Base-by-base conservation (phyloP, 2,797 vertebrate species). In the Anisognathus igniventris region DNA sequence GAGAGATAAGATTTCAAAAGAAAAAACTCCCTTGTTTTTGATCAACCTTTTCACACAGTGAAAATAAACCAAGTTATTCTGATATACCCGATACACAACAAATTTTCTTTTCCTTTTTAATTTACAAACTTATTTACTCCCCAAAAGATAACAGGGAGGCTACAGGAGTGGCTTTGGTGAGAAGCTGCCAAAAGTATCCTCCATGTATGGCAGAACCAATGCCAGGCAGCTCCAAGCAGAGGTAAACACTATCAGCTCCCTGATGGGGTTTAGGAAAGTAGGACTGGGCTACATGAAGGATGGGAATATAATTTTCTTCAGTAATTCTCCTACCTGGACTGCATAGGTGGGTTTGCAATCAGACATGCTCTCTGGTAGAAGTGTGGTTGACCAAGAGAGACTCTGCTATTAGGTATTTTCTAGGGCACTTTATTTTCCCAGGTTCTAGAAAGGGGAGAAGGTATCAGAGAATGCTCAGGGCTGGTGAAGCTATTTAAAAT, bases 1-100 rank as follows among this genome's bases (percentile, higher is more conserved):
- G 74, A 54, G 74, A 91, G 78, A 88, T 97, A 94, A 77, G 33
- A 35, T 92, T 93, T 97, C 58, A 40, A 86, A 54, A 62, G 48
- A 56, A 62, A 74, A 86, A 70, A 9, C 6, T 47, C 30, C 17
- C 25, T 68, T 74, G 56, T 48, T 93, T 92, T 97, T 95, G 58
- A 89, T 79, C 56, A 75, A 47, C 48, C 22, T 80, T 70, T 42
- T 74, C 79, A 65, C 30, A 48, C n/a, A 53, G 57, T 60, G 76
- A 82, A 93, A 90, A 54, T 62, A 75, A 77, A 53, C 14, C 18
- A 40, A 80, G 48, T 80, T 81, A 76, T 78, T 83, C 66, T 85
- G 25, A 37, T 88, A 40, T 14, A 75, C 23, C 44, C 40, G 56
- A 37, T 81, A 56, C 6, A 25, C 22, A 64, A 44, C 27, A 85